These are phyloP conservation scores for Busseola fusca DNA, from an alignment of 2,888 invertebrate genomes.

Conservation along the genomic window DNA sequence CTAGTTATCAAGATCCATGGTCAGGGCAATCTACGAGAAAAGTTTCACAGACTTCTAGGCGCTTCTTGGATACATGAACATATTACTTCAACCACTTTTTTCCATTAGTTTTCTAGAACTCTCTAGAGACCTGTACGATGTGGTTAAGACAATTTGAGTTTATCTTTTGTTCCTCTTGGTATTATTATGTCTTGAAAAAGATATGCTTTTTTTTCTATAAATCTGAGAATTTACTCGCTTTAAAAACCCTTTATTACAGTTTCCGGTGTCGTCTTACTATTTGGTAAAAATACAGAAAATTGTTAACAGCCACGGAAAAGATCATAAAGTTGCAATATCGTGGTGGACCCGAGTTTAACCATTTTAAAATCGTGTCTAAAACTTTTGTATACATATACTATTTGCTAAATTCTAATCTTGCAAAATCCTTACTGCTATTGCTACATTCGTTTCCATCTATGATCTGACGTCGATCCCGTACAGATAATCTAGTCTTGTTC, in stretches of 20 bases:
- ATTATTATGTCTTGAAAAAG: neutral
- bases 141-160: neutral
- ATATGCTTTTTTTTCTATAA: too few species aligned
- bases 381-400: neutral
- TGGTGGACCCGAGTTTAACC: neutral
- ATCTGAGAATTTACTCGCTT: neutral
- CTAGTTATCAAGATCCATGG: conserved; percentile 22
- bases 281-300: neutral
- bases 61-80: neutral
- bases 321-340: neutral
- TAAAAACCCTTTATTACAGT: neutral
- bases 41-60: neutral
- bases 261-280: neutral
- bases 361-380: neutral
- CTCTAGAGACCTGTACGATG: too few species aligned
- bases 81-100: neutral
- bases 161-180: neutral
- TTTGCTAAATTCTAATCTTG: neutral
- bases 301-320: neutral
- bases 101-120: neutral
- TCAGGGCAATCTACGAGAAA: conserved; percentile 18
- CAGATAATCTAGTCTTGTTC: conserved; percentile 28
- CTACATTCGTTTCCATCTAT: neutral
- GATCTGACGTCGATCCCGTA: neutral
- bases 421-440: neutral